Conservation (phyloP, 2,888 invertebrate genomes). For the Zhengitettix transpicula region DNA sequence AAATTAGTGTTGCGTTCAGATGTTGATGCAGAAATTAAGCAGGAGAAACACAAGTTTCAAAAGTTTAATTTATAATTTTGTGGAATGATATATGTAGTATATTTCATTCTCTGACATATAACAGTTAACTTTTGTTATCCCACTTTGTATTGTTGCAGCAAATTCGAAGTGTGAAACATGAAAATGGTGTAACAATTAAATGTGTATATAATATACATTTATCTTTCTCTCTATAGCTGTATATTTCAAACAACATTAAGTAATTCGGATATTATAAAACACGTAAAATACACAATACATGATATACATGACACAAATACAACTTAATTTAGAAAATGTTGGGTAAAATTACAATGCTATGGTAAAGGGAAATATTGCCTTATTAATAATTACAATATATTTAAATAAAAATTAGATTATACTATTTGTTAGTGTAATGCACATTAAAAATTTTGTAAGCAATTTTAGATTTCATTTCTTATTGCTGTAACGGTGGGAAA, state of each 20-base stretch:
- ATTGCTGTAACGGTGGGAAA: not conserved
- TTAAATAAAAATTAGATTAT: slow-evolving; percentile 7
- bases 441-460: not conserved
- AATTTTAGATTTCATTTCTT: not conserved
- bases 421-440: slow-evolving; percentile 2
- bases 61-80: too few species aligned
- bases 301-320: not conserved
- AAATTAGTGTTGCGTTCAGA: too few species aligned
- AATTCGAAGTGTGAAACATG: not conserved
- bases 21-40: too few species aligned
- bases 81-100: not conserved
- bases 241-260: not conserved
- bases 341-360: not conserved
- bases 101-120: not conserved
- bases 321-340: not conserved
- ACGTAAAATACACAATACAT: not conserved
- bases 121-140: not conserved
- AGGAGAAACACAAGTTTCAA: too few species aligned
- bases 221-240: not conserved
- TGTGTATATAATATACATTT: not conserved
- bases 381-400: slow-evolving; percentile 6
- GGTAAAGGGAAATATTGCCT: not conserved
- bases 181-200: not conserved
- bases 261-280: not conserved
- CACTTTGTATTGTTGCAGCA: not conserved